A percentile compares a stretch with the other conserved stretches of the same genome.
Evolutionary conservation across 1,140 invertebrate genomes (phyloP).

Genomic region (Caenorhabditis briggsae): DNA sequence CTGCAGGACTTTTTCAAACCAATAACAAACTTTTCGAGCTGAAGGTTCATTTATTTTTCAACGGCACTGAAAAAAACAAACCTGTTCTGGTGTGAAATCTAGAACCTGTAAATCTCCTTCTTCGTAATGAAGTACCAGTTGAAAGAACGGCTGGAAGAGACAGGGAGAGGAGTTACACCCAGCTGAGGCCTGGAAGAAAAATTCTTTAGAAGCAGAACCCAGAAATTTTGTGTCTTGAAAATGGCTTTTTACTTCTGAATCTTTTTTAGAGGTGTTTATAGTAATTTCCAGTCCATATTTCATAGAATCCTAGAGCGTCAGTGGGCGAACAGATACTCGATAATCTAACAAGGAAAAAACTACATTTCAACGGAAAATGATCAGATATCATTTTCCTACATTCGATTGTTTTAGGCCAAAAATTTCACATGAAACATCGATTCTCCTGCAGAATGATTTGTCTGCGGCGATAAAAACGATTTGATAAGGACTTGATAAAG

Average conservation of each 20-base stretch:
- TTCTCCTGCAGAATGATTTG: neutral
- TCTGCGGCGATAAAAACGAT: neutral
- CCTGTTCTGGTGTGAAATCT: slow-evolving; percentile 39
- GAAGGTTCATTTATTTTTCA: neutral
- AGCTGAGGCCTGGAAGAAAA: slow-evolving; percentile 14
- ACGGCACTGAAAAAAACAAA: neutral
- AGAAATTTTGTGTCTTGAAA: too few species aligned
- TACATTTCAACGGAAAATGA: neutral
- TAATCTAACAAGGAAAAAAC: neutral
- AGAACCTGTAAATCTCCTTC: slow-evolving; percentile 37
- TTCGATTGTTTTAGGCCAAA: slow-evolving; percentile 5
- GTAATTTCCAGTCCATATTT: too few species aligned
- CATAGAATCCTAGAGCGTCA: too few species aligned
- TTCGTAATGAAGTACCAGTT: slow-evolving; percentile 51
- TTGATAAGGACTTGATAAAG: slow-evolving; percentile 1
- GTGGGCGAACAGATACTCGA: too few species aligned
- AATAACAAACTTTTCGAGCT: slow-evolving; percentile 32
- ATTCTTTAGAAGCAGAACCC: neutral
- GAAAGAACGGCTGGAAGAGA: slow-evolving; percentile 28
- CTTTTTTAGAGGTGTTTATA: too few species aligned
- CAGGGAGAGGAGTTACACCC: slow-evolving; percentile 33
- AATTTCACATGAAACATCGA: neutral
- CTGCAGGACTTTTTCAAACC: neutral
- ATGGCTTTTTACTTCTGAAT: too few species aligned
- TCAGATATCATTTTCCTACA: neutral